These are phyloP conservation scores for Drosophila robusta DNA, from an alignment of 2,888 invertebrate genomes.

Conservation along the genomic window DNA sequence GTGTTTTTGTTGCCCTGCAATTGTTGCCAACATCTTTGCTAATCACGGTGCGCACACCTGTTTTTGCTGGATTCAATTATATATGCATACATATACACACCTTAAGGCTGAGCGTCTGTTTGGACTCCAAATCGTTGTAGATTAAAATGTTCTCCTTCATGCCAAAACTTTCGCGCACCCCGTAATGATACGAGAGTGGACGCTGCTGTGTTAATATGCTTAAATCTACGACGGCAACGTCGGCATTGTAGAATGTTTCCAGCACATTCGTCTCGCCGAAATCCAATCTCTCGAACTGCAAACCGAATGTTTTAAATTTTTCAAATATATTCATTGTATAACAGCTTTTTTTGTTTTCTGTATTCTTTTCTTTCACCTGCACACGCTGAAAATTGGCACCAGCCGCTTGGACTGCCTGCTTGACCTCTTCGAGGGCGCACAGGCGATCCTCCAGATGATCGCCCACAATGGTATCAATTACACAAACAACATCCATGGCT, in stretches of 20 bases:
- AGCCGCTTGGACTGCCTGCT: constrained; percentile 91
- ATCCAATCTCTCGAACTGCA: constrained; percentile 97
- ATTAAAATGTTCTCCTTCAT: constrained; percentile 97
- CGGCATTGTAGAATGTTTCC: constrained; percentile 99
- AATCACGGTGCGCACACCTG: constrained; percentile 43
- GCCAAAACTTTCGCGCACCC: constrained; percentile 98
- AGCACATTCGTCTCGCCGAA: constrained; percentile 98
- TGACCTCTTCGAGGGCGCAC: constrained; percentile 93
- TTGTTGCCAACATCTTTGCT: constrained; percentile 46
- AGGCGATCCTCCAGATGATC: constrained; percentile 91
- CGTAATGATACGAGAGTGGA: constrained; percentile 97
- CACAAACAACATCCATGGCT: constrained; percentile 94
- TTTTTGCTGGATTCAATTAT: constrained; percentile 12
- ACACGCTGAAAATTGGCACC: constrained; percentile 93
- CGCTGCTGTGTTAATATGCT: constrained; percentile 96
- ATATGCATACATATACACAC: constrained; percentile 86
- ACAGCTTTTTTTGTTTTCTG: constrained; percentile 19
- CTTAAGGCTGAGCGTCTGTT: constrained; percentile 94
- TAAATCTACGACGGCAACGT: constrained; percentile 97
- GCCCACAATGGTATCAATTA: constrained; percentile 90
- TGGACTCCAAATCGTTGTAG: constrained; percentile 95
- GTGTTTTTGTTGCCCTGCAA: constrained; percentile 17
- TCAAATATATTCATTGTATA: constrained; percentile 49
- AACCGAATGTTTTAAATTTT: constrained; percentile 8
- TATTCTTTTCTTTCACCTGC: constrained; percentile 87